Evolutionary conservation across 1,140 invertebrate species (phyloP).

Genomic region (Atopsyche davidsoni): DNA sequence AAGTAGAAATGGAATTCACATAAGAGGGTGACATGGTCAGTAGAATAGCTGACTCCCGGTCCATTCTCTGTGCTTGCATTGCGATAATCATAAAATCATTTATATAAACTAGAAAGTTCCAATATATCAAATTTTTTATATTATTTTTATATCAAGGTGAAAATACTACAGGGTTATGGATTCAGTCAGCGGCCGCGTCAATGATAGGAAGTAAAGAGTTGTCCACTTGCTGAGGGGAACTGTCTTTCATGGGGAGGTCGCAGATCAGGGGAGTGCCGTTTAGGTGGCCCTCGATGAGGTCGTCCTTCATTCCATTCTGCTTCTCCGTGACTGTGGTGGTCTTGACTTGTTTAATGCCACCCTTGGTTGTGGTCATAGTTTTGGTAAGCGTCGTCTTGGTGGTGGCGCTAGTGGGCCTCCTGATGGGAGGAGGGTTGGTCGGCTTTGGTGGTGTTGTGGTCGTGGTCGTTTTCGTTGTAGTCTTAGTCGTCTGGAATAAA

Average conservation of each 20-base stretch:
- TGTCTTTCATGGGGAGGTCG: constrained; percentile 37
- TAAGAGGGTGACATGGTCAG: no score
- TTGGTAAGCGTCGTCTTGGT: constrained; percentile 43
- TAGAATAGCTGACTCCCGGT: no score
- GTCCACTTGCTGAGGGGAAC: constrained; percentile 37
- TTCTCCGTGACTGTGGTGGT: constrained; percentile 29
- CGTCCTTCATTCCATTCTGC: constrained; percentile 17
- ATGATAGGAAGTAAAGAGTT: constrained; percentile 45
- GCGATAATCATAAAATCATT: constrained; percentile 27
- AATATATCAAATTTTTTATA: neutral
- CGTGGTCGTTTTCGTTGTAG: constrained; percentile 25
- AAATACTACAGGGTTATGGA: constrained; percentile 8
- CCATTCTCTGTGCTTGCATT: no score
- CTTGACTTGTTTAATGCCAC: constrained; percentile 13
- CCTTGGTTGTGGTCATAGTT: constrained; percentile 32
- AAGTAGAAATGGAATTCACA: no score
- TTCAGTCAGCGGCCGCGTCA: constrained; percentile 32
- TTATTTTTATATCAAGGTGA: constrained; percentile 3
- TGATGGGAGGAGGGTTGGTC: constrained; percentile 33
- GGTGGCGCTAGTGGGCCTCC: constrained; percentile 26
- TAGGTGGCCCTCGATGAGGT: constrained; percentile 27
- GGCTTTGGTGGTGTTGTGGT: constrained; percentile 32
- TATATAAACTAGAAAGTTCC: constrained; percentile 23
- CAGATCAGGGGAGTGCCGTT: constrained; percentile 33
- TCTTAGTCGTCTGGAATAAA: constrained; percentile 20